Percentiles rank a stretch among this genome's conserved stretches.
These are phyloP conservation scores for Aphelenchoides avenae DNA, from an alignment of 1,140 invertebrate genomes.

Conservation along the genomic window DNA sequence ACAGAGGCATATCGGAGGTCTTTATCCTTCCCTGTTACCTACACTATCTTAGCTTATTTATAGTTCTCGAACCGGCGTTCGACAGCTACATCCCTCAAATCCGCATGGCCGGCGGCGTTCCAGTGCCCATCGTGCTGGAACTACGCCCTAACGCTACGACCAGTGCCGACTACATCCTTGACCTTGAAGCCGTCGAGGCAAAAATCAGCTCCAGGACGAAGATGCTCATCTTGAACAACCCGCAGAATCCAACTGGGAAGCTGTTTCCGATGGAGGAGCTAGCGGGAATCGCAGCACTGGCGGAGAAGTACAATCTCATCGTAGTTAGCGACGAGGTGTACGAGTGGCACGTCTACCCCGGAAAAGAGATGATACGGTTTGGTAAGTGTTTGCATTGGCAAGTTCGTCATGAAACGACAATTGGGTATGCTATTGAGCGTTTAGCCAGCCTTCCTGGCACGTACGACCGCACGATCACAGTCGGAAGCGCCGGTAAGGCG, in stretches of 20 bases:
- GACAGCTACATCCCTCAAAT: constrained; percentile 97
- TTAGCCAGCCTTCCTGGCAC: constrained; percentile 85
- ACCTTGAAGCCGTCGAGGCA: constrained; percentile 73
- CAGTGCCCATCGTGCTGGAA: constrained; percentile 80
- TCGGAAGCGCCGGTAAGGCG: constrained; percentile 79
- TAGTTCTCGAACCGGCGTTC: constrained; percentile 96
- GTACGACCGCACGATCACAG: constrained; percentile 94
- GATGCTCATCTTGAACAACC: constrained; percentile 86
- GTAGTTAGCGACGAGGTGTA: constrained; percentile 95
- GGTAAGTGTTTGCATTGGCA: constrained; percentile 64
- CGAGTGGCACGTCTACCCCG: constrained; percentile 89
- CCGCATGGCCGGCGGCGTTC: constrained; percentile 73
- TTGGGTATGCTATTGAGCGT: too few relatives aligned
- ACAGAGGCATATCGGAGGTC: too few relatives aligned
- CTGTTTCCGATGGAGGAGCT: constrained; percentile 64
- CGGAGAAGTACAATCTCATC: constrained; percentile 84
- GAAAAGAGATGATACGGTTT: constrained; percentile 80
- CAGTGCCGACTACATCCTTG: constrained; percentile 83
- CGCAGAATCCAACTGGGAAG: constrained; percentile 60
- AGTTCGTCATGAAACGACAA: neutral
- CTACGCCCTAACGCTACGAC: constrained; percentile 63
- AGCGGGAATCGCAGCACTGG: constrained; percentile 75
- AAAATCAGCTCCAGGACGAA: constrained; percentile 89
- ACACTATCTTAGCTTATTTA: constrained; percentile 66
- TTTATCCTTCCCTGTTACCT: too few relatives aligned